Evolutionary conservation across 2,797 vertebrate genomes (phyloP).

Genomic region (Cyclura pinguis): DNA sequence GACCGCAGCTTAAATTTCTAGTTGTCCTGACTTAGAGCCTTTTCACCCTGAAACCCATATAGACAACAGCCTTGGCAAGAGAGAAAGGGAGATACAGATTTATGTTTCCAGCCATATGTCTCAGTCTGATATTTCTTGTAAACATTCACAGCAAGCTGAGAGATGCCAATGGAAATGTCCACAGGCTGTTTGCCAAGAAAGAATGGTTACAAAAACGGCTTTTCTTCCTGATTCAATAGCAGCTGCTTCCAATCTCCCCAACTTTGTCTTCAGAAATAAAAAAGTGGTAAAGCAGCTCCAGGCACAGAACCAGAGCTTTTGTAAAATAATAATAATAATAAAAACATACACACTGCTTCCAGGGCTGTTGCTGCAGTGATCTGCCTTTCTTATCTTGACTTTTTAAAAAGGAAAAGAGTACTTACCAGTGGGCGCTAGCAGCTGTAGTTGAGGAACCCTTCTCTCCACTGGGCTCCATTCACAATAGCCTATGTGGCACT

Average conservation of each 20-base stretch:
- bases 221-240: background rate
- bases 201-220: background rate
- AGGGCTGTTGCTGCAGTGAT: background rate
- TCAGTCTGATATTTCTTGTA: background rate
- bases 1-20: background rate
- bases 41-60: background rate
- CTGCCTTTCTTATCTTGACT: background rate
- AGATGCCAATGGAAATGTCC: background rate
- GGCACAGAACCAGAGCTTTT: background rate
- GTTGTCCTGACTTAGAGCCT: background rate
- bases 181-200: background rate
- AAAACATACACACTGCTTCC: background rate
- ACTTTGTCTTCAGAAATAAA: background rate
- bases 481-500: constrained; percentile 73
- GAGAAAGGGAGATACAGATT: background rate
- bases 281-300: background rate
- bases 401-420: background rate
- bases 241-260: background rate
- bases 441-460: constrained; percentile 41
- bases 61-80: background rate
- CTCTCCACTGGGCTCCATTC: constrained; percentile 36
- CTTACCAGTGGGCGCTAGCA: constrained; percentile 56
- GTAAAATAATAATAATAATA: background rate
- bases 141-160: background rate
- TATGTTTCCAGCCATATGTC: background rate